Conservation (phyloP, 2,888 invertebrate genomes). For the Oxyteleia sp. region DNA sequence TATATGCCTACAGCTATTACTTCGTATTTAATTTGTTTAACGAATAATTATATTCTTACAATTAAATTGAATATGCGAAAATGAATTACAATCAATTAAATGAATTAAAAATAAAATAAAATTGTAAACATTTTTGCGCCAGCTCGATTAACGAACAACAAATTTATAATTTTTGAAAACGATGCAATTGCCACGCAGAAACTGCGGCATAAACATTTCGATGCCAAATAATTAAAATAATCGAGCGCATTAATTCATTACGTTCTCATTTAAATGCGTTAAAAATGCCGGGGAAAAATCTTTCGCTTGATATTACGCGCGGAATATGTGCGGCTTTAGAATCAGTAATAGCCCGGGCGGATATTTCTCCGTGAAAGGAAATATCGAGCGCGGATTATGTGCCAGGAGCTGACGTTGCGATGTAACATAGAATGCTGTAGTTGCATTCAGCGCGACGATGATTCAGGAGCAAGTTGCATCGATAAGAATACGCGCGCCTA, state of each 20-base stretch:
- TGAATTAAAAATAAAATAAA: too few species aligned
- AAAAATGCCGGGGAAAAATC: conserved; percentile 26
- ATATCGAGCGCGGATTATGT: conserved; percentile 70
- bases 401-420: conserved; percentile 80
- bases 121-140: too few species aligned
- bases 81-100: too few species aligned
- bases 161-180: too few species aligned
- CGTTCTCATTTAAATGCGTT: conserved; percentile 16
- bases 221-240: background rate
- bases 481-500: conserved; percentile 80
- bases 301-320: conserved; percentile 30
- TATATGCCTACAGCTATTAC: too few species aligned
- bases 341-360: conserved; percentile 41
- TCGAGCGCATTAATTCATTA: conserved; percentile 21
- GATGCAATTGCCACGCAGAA: too few species aligned
- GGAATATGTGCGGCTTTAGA: conserved; percentile 42
- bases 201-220: too few species aligned
- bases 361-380: conserved; percentile 41
- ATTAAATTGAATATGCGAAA: too few species aligned
- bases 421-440: conserved; percentile 80
- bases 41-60: too few species aligned
- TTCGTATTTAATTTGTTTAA: too few species aligned
- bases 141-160: too few species aligned
- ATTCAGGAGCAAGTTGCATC: conserved; percentile 82
- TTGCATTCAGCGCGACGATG: conserved; percentile 81